Evolutionary conservation across 2,888 invertebrate species (phyloP), one percentile per base, ranked within the genome.

Genomic region (Candidula unifasciata): DNA sequence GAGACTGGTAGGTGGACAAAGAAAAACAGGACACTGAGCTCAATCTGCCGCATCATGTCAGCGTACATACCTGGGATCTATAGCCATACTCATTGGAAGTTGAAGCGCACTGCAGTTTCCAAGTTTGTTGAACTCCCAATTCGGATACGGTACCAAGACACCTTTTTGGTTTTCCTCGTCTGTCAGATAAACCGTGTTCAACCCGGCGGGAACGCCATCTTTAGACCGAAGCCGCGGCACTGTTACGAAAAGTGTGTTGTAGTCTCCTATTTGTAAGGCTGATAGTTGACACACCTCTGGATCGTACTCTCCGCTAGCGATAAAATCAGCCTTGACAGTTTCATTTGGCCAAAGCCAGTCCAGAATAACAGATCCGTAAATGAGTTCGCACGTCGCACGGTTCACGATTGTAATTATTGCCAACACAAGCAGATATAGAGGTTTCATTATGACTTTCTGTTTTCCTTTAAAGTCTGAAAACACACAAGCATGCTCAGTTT

Each of bases 71-170:
- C 80, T 89, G 27, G 91, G 91, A 80, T 90, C 91, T 18, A 91
- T 87, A 77, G 90, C 90, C 87, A 91, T 90, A 78, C 89, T 89
- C 82, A 90, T 90, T 13, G 89, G 90, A 80, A 88, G 89, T 80
- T 91, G 91, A 27, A 91, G 87, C 2, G 88, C 89, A n/a, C 84
- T 83, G 81, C 91, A 91, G 81, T 90, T 86, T 0, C 90, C 91
- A 24, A 89, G 74, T 24, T 83, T 87, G 81, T 91, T 90, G 88
- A 85, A 86, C 13, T 83, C 82, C 90, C 90, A 91, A 68, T 85
- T 87, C 1, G 90, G 90, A 44, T 88, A 91, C 0, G 91, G 90
- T 44, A 87, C 86, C 13, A 91, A 87, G 18, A 88, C 27, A 24
- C 44, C 60, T 30, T 21, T 24, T 3, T 35, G 16, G 35, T 74